These are phyloP conservation scores for Rotaria sp. DNA, from an alignment of 2,888 invertebrate species.

Conservation along the genomic window DNA sequence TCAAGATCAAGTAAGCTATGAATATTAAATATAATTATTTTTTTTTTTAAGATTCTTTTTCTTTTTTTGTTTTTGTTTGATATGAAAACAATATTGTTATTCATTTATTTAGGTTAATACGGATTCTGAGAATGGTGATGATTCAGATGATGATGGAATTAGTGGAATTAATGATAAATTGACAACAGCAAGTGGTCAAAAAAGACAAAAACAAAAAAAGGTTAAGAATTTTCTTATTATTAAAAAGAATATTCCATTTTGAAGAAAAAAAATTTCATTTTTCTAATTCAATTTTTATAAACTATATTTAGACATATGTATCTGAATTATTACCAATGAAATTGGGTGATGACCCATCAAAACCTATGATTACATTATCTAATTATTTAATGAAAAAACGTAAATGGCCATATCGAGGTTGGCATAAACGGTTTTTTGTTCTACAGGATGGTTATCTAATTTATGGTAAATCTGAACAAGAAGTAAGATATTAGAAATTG, in stretches of 20 bases:
- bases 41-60: too few relatives aligned
- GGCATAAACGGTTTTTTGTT: constrained; percentile 78
- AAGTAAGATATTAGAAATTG: not conserved
- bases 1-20: not conserved
- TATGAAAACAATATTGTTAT: not conserved
- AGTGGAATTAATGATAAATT: not conserved
- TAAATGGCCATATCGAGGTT: constrained; percentile 78
- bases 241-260: too few relatives aligned
- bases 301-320: not conserved
- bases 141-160: not conserved
- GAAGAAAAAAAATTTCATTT: too few relatives aligned
- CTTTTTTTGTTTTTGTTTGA: not conserved
- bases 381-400: constrained; percentile 48
- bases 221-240: not conserved
- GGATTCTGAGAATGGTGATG: not conserved
- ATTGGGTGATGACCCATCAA: not conserved
- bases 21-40: not conserved
- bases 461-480: constrained; percentile 56
- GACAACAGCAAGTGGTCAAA: not conserved
- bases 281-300: too few relatives aligned
- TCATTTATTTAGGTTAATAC: not conserved
- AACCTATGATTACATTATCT: not conserved
- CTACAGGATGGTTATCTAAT: constrained; percentile 71
- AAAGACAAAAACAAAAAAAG: constrained; percentile 1
- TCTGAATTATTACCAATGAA: not conserved